A percentile compares a stretch with the other conserved stretches of the same genome.
These are phyloP conservation scores for Brotula barbata DNA, from an alignment of 2,797 vertebrate species.

Conservation along the genomic window DNA sequence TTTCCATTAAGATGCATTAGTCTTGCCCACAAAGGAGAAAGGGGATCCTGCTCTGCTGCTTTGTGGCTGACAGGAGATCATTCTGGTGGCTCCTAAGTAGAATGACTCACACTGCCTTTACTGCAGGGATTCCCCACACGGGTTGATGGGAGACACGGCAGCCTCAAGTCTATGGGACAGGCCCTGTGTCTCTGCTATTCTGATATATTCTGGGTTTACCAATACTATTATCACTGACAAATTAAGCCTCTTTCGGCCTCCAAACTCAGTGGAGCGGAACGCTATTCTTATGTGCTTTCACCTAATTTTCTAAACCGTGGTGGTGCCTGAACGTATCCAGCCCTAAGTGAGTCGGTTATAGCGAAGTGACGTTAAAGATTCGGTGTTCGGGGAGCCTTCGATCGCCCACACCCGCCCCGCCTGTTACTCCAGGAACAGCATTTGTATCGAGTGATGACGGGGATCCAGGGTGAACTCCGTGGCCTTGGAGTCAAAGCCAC, in stretches of 20 bases:
- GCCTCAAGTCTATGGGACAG: constrained; percentile 24
- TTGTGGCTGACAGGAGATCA: constrained; percentile 61
- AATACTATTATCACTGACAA: constrained; percentile 28
- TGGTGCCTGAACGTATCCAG: constrained; percentile 11
- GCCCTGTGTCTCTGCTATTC: constrained; percentile 18
- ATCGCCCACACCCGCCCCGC: constrained; percentile 10
- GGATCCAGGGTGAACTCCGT: background rate
- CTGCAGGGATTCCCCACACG: constrained; percentile 67
- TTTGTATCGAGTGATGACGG: background rate
- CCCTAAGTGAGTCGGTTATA: constrained; percentile 36
- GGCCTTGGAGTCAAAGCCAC: constrained; percentile 28
- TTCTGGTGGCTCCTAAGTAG: constrained; percentile 45
- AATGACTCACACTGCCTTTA: constrained; percentile 69
- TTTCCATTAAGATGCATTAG: constrained; percentile 64
- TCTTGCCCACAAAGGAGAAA: constrained; percentile 47
- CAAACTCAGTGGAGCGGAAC: constrained; percentile 9
- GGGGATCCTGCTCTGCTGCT: constrained; percentile 57
- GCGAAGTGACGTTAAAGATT: constrained; percentile 14
- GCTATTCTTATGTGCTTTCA: constrained; percentile 38
- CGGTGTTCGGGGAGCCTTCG: constrained; percentile 22
- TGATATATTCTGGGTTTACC: constrained; percentile 25
- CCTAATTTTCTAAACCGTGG: constrained; percentile 31
- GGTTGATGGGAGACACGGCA: constrained; percentile 45
- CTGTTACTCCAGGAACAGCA: background rate
- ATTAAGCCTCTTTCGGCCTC: constrained; percentile 4